Evolutionary conservation across 1,140 invertebrate species (phyloP).

Genomic region (Chlorops oryzae): DNA sequence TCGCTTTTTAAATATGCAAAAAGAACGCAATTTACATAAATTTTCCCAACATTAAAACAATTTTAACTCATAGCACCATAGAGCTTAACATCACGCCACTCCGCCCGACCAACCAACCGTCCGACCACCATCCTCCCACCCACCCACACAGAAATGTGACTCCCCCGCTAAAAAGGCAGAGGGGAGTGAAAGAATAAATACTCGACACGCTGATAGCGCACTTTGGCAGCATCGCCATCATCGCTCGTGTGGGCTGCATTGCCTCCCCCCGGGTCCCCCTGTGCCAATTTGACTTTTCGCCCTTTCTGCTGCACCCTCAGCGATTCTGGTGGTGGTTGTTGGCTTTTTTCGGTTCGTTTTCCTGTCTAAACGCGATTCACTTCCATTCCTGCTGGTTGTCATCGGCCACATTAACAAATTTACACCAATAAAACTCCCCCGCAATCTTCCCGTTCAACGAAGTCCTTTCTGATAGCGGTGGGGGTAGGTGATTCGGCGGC

Average conservation of each 20-base stretch:
- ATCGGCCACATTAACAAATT: constrained; percentile 48
- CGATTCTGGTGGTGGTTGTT: neutral
- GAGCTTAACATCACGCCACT: neutral
- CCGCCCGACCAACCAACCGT: neutral
- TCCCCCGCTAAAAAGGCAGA: too few relatives aligned
- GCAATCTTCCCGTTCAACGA: constrained; percentile 14
- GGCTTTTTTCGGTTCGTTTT: constrained; percentile 1
- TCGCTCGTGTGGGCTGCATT: too few relatives aligned
- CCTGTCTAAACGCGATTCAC: too few relatives aligned
- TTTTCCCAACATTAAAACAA: constrained; percentile 47
- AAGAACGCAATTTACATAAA: constrained; percentile 48
- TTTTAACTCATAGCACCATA: constrained; percentile 32
- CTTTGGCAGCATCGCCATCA: too few relatives aligned
- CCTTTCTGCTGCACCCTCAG: too few relatives aligned
- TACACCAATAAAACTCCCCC: constrained; percentile 42
- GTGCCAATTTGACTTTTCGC: too few relatives aligned
- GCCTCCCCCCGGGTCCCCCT: too few relatives aligned
- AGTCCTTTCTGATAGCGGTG: too few relatives aligned
- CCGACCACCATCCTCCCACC: neutral
- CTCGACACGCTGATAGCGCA: too few relatives aligned
- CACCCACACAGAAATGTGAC: neutral
- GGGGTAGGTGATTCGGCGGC: too few relatives aligned
- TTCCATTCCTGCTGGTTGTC: constrained; percentile 30
- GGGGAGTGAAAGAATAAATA: too few relatives aligned
- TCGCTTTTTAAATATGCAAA: constrained; percentile 49